Percentiles rank a stretch among this genome's conserved stretches.
phyloP scores from a whole-genome alignment of 2,113 vertebrate species.

The Sceloporus tristichus region DNA sequence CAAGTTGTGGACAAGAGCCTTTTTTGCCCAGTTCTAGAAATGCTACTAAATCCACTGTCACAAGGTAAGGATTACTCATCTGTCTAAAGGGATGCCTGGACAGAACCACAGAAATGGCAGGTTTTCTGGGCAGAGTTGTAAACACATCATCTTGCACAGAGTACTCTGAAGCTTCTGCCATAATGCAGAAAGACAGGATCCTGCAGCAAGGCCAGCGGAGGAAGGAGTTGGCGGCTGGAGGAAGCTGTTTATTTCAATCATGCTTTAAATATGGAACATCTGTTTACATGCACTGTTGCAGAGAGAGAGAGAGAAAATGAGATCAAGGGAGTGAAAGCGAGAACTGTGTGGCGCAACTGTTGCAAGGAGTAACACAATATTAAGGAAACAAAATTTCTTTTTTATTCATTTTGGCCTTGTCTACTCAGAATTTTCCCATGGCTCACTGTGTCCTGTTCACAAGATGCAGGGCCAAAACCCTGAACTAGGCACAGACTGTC shows the following conservation, averaged over 20 bases:
- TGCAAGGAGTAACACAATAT: background rate
- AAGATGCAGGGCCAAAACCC: too few species aligned
- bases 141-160: slow-evolving; percentile 54
- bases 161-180: slow-evolving; percentile 51
- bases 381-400: background rate
- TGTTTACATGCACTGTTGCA: background rate
- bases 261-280: slow-evolving; percentile 35
- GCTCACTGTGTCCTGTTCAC: too few species aligned
- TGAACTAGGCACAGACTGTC: too few species aligned
- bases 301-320: slow-evolving; percentile 1
- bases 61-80: slow-evolving; percentile 28
- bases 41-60: slow-evolving; percentile 24
- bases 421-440: too few species aligned
- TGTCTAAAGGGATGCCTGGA: slow-evolving; percentile 13
- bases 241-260: slow-evolving; percentile 63
- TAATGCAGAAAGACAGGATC: slow-evolving; percentile 64
- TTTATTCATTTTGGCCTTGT: background rate
- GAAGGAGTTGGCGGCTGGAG: slow-evolving; percentile 59
- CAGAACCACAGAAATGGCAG: slow-evolving; percentile 31
- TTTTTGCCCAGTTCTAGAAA: background rate
- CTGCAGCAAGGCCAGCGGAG: slow-evolving; percentile 56
- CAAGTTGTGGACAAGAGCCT: background rate
- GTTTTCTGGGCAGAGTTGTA: slow-evolving; percentile 45
- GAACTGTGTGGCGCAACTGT: background rate
- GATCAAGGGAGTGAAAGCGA: background rate